A percentile compares a stretch with the other conserved stretches of the same genome.
Conservation (phyloP, 2,113 vertebrate species). For the Scatophagus argus region DNA sequence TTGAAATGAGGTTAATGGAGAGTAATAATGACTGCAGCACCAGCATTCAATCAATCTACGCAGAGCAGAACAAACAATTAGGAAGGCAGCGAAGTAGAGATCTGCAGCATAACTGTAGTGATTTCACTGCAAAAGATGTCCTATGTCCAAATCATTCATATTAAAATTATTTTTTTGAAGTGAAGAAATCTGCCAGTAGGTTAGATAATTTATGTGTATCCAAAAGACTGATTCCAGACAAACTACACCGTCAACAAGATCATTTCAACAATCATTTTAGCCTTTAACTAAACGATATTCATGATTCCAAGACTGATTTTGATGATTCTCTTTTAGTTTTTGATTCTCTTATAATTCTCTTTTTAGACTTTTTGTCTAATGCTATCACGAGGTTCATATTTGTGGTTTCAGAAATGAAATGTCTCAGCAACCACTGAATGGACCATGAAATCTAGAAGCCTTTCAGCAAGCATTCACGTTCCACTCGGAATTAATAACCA, state of each 20-base stretch:
- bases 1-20: slow-evolving; percentile 57
- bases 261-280: too few relatives aligned
- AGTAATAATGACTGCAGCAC: slow-evolving; percentile 2
- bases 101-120: not conserved
- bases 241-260: too few relatives aligned
- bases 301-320: too few relatives aligned
- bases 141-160: not conserved
- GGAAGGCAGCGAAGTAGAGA: too few relatives aligned
- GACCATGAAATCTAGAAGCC: too few relatives aligned
- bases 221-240: not conserved
- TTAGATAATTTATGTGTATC: not conserved
- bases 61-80: not conserved
- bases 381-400: not conserved
- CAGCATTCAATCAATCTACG: not conserved
- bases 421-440: too few relatives aligned
- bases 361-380: not conserved
- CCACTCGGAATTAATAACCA: too few relatives aligned
- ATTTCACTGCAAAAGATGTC: not conserved
- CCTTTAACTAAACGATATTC: too few relatives aligned
- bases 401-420: not conserved
- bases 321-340: too few relatives aligned
- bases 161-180: not conserved
- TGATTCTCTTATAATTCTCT: too few relatives aligned
- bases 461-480: too few relatives aligned
- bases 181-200: not conserved